Evolutionary conservation across 35 echinoderm and acorn worm genomes (phyloP), one percentile per base, ranked within the genome.

Genomic region (Anneissia japonica): DNA sequence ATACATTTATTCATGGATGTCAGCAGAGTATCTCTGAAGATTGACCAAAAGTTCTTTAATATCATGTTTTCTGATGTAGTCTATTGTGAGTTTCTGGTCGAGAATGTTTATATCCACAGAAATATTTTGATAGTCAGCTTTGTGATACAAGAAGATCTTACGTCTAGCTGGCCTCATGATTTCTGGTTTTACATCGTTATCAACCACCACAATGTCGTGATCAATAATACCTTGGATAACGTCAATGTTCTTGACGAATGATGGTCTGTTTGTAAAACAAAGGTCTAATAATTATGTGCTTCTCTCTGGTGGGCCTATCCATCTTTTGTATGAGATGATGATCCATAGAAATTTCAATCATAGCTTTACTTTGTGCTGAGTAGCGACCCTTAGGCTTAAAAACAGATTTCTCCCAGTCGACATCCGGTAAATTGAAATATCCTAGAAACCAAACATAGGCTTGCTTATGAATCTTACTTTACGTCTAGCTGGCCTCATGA

Each of bases 371-470:
- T 17, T 77, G 84, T 46, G 32, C 74, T 64, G 84, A 64, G 39
- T 94, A 90, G n/a, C 74, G 80, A 37, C 88, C 92, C 29, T 75
- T 81, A 38, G 88, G 41, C 36, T 86, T 90, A 33, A 94, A 90
- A 32, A 0, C 72, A 36, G 85, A 46, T 30, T 77, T 90, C 28
- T 75, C 78, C 72, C 87, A 94, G 16, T 85, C 76, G 23, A 93
- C 56, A 77, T 90, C 88, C 10, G 84, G 89, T 31, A 94, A 84
- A 35, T 84, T 94, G 55, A 94, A 94, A 74, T 90, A 88, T 5
- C 92, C 92, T 21, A 87, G 23, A 21, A 94, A 74, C 92, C 87
- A 93, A 76, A 93, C 34, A 37, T 79, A 82, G 28, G 92, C 92
- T n/a, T n/a, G n/a, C n/a, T n/a, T n/a, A n/a, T n/a, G n/a, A n/a